Conservation (phyloP, 2,797 vertebrate genomes). For the Discoglossus pictus region DNA sequence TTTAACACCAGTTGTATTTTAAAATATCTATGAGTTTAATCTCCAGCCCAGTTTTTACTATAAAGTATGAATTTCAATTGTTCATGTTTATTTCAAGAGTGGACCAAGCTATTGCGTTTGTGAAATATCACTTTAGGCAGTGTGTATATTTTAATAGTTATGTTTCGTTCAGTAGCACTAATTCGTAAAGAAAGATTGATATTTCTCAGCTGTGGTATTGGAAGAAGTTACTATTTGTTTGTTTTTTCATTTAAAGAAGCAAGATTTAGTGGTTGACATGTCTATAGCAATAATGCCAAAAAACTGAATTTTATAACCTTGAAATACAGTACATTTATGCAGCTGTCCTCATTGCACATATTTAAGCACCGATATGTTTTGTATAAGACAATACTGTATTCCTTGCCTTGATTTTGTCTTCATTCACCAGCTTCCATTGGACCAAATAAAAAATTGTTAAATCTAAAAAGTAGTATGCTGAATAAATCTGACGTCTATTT, state of each 20-base stretch:
- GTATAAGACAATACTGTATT: too few species aligned
- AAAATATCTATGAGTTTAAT: too few species aligned
- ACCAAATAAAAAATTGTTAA: too few species aligned
- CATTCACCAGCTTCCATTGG: too few species aligned
- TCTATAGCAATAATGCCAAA: constrained; percentile 63
- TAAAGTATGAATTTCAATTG: too few species aligned
- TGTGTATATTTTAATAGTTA: constrained; percentile 51
- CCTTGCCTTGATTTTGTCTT: too few species aligned
- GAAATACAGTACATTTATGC: constrained; percentile 59
- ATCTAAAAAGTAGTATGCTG: too few species aligned
- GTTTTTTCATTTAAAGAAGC: constrained; percentile 62
- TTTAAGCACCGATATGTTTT: too few species aligned
- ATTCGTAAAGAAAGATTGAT: constrained; percentile 57
- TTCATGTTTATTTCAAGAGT: too few species aligned
- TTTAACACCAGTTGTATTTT: too few species aligned
- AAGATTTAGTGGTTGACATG: constrained; percentile 64
- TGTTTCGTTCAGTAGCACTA: constrained; percentile 50
- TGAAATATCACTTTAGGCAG: constrained; percentile 37
- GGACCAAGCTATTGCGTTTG: constrained; percentile 10
- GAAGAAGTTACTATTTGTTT: constrained; percentile 62
- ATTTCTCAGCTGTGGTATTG: constrained; percentile 56
- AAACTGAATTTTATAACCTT: constrained; percentile 61
- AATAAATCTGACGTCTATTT: too few species aligned
- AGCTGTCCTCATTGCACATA: not conserved
- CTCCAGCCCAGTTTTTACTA: too few species aligned